Base-by-base conservation (phyloP, 1,140 invertebrate genomes). In the Drosophila punjabiensis region DNA sequence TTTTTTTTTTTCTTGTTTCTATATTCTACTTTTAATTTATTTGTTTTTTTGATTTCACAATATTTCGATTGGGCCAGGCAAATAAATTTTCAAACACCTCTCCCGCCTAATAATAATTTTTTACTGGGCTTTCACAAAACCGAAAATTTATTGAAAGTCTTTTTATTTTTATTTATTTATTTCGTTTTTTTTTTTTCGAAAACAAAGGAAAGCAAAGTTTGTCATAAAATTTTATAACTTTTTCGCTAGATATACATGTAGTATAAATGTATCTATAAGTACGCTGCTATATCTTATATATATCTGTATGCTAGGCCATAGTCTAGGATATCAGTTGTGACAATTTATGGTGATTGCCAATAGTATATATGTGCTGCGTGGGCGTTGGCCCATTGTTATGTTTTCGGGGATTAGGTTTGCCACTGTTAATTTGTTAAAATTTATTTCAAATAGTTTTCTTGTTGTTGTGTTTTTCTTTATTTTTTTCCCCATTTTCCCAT, bases 21-120 rank as follows among this genome's bases (percentile, higher is more conserved):
- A 47, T 37, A 41, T 76, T 88, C 79, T 89, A 73, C 81, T 64
- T 85, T 88, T 88, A 88, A 90, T 88, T 88, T 88, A 88, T 88
- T 88, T 88, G 81, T 90, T 89, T 85, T 88, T 88, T 85, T 81
- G 81, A 85, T 88, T 88, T 88, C 85, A 90, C 85, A 88, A 88
- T 90, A 90, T 88, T 88, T 90, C 85, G 85, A 88, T 88, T 76
- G 81, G 81, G 74, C 81, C 66, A 89, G 56, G 81, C 77, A 81
- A 85, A 88, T 88, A 88, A 85, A 88, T 88, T 88, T 75, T 79
- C 32, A 58, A 70, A 71, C 47, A 53, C 37, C 33, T 52, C 48
- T 5, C 47, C 9, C 55, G 10, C 35, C 30, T 48, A 59, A 41
- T 45, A 58, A 77, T 77, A 73, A 32, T 63, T 37, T 47, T 28